Conservation (phyloP, 2,113 vertebrate species). For the Gavia stellata region DNA sequence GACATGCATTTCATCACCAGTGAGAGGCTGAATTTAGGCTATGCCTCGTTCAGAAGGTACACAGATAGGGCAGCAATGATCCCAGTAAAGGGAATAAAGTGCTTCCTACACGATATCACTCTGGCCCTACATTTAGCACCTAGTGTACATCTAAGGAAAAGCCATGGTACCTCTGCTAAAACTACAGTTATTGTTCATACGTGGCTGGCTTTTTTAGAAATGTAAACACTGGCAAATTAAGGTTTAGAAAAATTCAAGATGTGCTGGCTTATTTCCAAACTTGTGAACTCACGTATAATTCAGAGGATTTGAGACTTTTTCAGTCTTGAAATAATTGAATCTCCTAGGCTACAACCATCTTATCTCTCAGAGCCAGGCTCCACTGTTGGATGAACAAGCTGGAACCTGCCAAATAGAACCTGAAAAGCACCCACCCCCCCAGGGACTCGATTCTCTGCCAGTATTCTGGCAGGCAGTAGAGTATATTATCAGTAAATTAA, state of each 20-base stretch:
- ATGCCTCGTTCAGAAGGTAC: not conserved
- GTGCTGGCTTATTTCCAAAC: not conserved
- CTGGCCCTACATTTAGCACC: not conserved
- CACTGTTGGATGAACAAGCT: not conserved
- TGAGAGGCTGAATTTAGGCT: not conserved
- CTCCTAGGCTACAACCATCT: not conserved
- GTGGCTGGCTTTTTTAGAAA: not conserved
- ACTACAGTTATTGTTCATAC: not conserved
- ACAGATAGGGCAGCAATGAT: not conserved
- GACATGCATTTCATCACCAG: not conserved
- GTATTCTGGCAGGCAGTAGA: not conserved
- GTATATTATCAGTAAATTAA: not conserved
- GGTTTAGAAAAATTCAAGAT: not conserved
- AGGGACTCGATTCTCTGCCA: not conserved
- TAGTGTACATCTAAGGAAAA: not conserved
- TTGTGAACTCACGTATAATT: not conserved
- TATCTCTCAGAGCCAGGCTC: not conserved
- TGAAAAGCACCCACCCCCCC: not conserved
- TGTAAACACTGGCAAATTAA: not conserved
- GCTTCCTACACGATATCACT: not conserved
- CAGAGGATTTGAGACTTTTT: not conserved
- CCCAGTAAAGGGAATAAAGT: not conserved
- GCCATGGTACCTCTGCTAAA: not conserved
- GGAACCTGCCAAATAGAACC: not conserved
- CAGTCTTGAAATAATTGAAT: not conserved